Evolutionary conservation across 1,140 invertebrate species (phyloP).

Genomic region (Lepidotrigona ventralis): DNA sequence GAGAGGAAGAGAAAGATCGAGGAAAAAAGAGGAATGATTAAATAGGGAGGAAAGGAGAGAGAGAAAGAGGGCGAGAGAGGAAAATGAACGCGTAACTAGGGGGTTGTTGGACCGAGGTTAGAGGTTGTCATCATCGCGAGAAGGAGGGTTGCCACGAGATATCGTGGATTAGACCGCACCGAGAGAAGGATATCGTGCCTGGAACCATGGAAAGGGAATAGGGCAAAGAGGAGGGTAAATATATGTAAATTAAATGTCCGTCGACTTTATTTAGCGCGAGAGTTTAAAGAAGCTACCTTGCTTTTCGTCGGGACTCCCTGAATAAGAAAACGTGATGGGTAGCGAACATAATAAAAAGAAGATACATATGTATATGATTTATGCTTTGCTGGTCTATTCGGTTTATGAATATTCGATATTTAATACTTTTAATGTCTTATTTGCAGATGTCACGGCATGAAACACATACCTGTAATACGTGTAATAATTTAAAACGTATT

Average conservation of each 20-base stretch:
- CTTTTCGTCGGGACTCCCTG: constrained; percentile 16
- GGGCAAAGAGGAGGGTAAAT: constrained; percentile 47
- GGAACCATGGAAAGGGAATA: background rate
- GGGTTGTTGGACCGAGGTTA: constrained; percentile 51
- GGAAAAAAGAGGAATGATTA: too few relatives aligned
- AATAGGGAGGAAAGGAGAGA: background rate
- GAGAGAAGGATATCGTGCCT: constrained; percentile 21
- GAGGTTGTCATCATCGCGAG: constrained; percentile 54
- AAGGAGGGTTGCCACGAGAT: background rate
- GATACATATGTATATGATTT: background rate
- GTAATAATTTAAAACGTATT: too few relatives aligned
- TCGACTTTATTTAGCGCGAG: constrained; percentile 68
- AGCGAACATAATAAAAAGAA: background rate
- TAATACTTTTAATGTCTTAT: background rate
- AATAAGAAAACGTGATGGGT: constrained; percentile 51
- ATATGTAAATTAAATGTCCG: constrained; percentile 70
- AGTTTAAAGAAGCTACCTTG: constrained; percentile 64
- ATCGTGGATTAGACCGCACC: constrained; percentile 45
- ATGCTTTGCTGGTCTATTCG: constrained; percentile 6
- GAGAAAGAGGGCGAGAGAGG: constrained; percentile 13
- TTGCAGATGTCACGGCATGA: background rate
- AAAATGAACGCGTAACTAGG: constrained; percentile 20
- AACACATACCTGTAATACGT: background rate
- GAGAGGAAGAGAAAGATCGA: too few relatives aligned
- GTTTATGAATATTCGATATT: constrained; percentile 18